A percentile compares a stretch with the other conserved stretches of the same genome.
phyloP scores from a whole-genome alignment of 2,797 vertebrate species.

The Distichodus sexfasciatus region DNA sequence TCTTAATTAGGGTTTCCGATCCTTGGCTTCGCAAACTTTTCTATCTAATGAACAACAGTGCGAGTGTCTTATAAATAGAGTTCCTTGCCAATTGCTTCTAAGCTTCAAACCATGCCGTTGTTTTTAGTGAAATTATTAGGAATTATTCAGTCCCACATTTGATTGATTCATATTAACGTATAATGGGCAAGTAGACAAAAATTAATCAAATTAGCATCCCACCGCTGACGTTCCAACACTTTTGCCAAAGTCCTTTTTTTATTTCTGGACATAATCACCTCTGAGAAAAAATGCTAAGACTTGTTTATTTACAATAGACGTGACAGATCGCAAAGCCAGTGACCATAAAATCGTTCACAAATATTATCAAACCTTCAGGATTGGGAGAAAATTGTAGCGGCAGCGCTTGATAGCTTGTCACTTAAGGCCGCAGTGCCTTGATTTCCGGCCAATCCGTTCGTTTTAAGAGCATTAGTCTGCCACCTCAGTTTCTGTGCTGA shows the following conservation, averaged over 20 bases:
- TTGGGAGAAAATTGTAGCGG: not conserved
- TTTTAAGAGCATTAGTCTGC: slow-evolving; percentile 45
- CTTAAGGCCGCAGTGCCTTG: slow-evolving; percentile 48
- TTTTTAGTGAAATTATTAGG: too few relatives aligned
- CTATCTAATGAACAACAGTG: too few relatives aligned
- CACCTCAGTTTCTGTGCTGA: slow-evolving; percentile 34
- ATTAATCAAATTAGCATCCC: not conserved
- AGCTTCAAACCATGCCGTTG: too few relatives aligned
- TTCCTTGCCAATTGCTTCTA: too few relatives aligned
- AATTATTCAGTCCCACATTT: too few relatives aligned
- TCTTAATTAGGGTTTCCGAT: too few relatives aligned
- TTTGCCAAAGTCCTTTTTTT: slow-evolving; percentile 18
- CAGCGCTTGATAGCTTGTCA: slow-evolving; percentile 4
- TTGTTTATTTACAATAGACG: slow-evolving; percentile 16
- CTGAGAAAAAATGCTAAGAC: not conserved
- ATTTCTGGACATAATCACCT: slow-evolving; percentile 10
- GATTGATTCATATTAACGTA: too few relatives aligned
- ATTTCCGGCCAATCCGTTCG: slow-evolving; percentile 33
- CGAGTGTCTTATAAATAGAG: too few relatives aligned
- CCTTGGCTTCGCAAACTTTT: too few relatives aligned
- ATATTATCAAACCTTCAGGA: slow-evolving; percentile 17
- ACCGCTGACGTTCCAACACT: not conserved
- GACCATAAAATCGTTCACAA: slow-evolving; percentile 20
- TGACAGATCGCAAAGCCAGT: slow-evolving; percentile 20
- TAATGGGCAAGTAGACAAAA: too few relatives aligned